Evolutionary conservation across 2,113 vertebrate species (phyloP), one percentile per base, ranked within the genome.

Genomic region (Phainopepla nitens): DNA sequence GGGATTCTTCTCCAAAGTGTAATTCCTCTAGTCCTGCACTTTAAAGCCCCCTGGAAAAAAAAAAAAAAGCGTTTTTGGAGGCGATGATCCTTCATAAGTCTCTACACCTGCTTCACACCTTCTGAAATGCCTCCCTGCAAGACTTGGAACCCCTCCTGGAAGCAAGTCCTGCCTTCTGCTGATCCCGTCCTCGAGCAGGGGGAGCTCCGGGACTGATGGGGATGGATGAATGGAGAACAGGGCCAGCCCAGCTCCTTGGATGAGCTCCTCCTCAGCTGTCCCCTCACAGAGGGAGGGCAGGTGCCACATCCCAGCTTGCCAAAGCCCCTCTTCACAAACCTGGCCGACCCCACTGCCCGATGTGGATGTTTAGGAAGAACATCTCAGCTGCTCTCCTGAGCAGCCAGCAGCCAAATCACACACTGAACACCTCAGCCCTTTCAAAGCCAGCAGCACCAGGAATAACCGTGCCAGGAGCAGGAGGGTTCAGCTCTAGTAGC

Each of bases 321-420:
- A 88, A 88, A 21, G 8, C 9, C 13, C 23, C 61, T 31, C 36
- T 50, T 27, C 2, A 3, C 29, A 16, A 21, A 39, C 8, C 68
- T 20, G 49, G 22, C 36, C 49, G 3, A 17, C 20, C 54, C 47
- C n/a, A 4, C 1, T 31, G 47, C 49, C 6, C 6, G 4, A 28
- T 0, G 41, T 0, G 15, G 21, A 33, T 2, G 0, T 27, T 91
- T 7, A 21, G 39, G 65, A 57, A 66, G 25, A 45, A 29, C 1
- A 2, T 36, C 44, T 39, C 56, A 39, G 82, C 65, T 31, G 45
- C 84, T 54, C 25, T 33, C 28, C 57, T 1, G 25, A 73, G 77
- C 45, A 56, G 18, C 45, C 4, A 10, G 42, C 66, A 85, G 31
- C 28, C 57, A 60, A 50, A 64, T 1, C 29, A 23, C 56, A 13